These are phyloP conservation scores for Loriculus beryllinus DNA, from an alignment of 2,797 vertebrate genomes.

Conservation along the genomic window DNA sequence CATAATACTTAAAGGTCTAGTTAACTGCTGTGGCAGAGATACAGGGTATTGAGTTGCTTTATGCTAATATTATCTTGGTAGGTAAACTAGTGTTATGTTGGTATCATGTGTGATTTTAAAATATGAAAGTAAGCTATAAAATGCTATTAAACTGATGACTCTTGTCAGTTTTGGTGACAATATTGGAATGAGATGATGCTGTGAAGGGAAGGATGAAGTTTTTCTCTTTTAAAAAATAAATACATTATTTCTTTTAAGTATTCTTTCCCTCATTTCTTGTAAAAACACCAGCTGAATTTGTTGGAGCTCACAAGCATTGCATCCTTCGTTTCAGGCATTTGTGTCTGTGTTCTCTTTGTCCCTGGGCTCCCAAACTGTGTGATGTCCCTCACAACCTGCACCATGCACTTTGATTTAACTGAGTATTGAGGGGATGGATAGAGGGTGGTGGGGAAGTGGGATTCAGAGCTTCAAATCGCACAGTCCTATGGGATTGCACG, in stretches of 20 bases:
- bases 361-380: not conserved
- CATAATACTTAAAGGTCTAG: not conserved
- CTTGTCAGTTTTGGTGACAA: not conserved
- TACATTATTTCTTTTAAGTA: not conserved
- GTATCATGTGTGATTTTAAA: not conserved
- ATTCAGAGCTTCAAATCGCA: not conserved
- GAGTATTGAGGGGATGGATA: not conserved
- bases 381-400: not conserved
- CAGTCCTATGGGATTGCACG: not conserved
- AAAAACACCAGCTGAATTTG: not conserved
- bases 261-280: not conserved
- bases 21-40: not conserved
- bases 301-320: not conserved
- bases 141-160: not conserved
- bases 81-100: conserved; percentile 16
- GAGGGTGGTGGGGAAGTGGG: not conserved
- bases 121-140: not conserved
- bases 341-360: not conserved
- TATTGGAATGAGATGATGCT: not conserved
- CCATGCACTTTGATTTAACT: not conserved
- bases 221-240: not conserved
- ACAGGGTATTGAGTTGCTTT: conserved; percentile 1
- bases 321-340: not conserved
- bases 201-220: not conserved
- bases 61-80: conserved; percentile 3